Conservation (phyloP, 92 coral and sea anemone species). For the Paramuricea clavata region DNA sequence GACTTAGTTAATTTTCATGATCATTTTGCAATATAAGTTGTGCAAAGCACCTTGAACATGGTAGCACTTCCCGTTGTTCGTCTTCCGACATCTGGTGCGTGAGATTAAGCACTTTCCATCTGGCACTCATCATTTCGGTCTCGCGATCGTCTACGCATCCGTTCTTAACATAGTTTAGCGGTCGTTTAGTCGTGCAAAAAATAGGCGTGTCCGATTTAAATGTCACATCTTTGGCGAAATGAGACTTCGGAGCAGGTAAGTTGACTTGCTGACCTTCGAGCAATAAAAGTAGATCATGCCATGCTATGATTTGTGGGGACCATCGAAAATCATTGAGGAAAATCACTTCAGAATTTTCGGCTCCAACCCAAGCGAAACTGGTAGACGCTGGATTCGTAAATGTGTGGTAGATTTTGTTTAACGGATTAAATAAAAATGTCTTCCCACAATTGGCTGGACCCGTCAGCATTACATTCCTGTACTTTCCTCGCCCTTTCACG, state of each 20-base stretch:
- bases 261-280: too few species aligned
- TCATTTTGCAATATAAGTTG: too few species aligned
- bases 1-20: too few species aligned
- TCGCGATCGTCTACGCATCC: slow-evolving; percentile 55
- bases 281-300: too few species aligned
- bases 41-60: slow-evolving; percentile 47
- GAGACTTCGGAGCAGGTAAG: too few species aligned
- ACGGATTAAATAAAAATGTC: too few species aligned
- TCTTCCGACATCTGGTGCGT: slow-evolving; percentile 57
- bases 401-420: not conserved
- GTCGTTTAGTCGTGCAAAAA: slow-evolving; percentile 2
- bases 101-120: too few species aligned
- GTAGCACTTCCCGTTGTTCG: slow-evolving; percentile 46
- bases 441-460: slow-evolving; percentile 34
- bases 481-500: slow-evolving; percentile 12
- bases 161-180: slow-evolving; percentile 21
- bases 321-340: too few species aligned
- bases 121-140: slow-evolving; percentile 75
- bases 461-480: slow-evolving; percentile 33
- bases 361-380: slow-evolving; percentile 16
- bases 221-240: too few species aligned
- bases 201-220: too few species aligned
- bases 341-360: too few species aligned
- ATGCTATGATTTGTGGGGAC: too few species aligned
- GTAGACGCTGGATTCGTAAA: slow-evolving; percentile 3